Evolutionary conservation across 2,888 invertebrate species (phyloP), one percentile per base, ranked within the genome.

Genomic region (Hirtodrosophila confusa): DNA sequence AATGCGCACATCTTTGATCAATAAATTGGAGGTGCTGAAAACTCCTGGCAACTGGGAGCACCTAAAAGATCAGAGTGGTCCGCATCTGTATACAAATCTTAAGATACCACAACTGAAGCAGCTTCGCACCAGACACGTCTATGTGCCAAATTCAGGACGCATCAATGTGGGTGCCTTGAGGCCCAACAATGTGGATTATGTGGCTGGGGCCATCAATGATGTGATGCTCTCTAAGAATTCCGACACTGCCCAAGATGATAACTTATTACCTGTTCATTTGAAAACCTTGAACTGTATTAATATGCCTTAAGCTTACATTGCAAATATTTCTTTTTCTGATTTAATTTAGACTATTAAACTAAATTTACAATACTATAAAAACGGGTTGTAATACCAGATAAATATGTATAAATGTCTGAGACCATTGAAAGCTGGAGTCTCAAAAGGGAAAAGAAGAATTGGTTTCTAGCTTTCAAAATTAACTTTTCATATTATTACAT

Each of bases 41-140:
- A 69, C 68, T 0, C 77, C 77, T 2, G 76, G 77, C 40, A 36
- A 33, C 17, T 80, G 78, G 77, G 23, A 62, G 9, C 53, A 64
- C 1, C 7, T 75, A 4, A 61, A 60, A 6, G n/a, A 60, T 5
- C 79, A 75, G 11, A 39, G 9, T 5, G 79, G 76, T 7, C 11
- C 55, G 0, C 53, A 67, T 56, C 17, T 73, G 0, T 68, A 51
- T 3, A 66, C 55, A 33, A 57, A 57, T 48, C 53, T 76, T 0
- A 53, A 37, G n/a, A 7, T 27, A 5, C 27, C 47, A 1, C 69
- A 78, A 11, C 50, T 78, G 10, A 39, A 47, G 31, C 17, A 60
- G 10, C 51, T 78, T 3, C 61, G 48, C 4, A 44, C 2, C 3
- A 51, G 56, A 5, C 79, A 78, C 35, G 44, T 78, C 31, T 78